A percentile compares a stretch with the other conserved stretches of the same genome.
Evolutionary conservation across 2,797 vertebrate species (phyloP).

Genomic region (Diplodus puntazzo): DNA sequence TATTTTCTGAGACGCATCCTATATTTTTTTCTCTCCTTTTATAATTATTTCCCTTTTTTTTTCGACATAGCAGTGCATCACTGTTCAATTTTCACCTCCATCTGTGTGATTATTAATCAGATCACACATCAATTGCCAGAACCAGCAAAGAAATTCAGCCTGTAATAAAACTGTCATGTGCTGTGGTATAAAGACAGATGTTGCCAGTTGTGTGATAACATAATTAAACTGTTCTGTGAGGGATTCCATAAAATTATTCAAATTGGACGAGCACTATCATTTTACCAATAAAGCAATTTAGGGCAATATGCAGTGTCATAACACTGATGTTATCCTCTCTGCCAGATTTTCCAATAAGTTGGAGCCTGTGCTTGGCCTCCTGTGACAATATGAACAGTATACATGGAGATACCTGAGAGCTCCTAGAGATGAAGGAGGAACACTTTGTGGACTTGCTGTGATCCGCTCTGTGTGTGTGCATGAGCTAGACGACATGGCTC

Average conservation of each 20-base stretch:
- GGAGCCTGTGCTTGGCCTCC: constrained; percentile 69
- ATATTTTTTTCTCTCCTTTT: constrained; percentile 44
- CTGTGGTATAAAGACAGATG: constrained; percentile 92
- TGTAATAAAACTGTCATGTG: constrained; percentile 94
- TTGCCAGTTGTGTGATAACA: constrained; percentile 92
- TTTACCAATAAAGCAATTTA: constrained; percentile 92
- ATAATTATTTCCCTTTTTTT: constrained; percentile 78
- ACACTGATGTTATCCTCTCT: constrained; percentile 87
- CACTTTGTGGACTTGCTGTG: constrained; percentile 12
- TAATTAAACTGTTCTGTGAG: constrained; percentile 91
- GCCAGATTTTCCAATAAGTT: constrained; percentile 87
- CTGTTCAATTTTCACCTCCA: constrained; percentile 89
- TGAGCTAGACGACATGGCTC: not conserved
- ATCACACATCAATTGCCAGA: constrained; percentile 90
- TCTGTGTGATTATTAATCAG: constrained; percentile 90
- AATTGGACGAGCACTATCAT: constrained; percentile 92
- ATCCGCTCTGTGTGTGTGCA: constrained; percentile 15
- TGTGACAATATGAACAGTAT: constrained; percentile 80
- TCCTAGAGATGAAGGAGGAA: constrained; percentile 25
- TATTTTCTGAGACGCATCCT: constrained; percentile 61
- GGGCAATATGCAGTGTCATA: constrained; percentile 90
- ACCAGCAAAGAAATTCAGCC: constrained; percentile 89
- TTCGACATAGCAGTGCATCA: constrained; percentile 79
- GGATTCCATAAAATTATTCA: constrained; percentile 92
- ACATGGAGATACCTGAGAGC: constrained; percentile 75